Evolutionary conservation across 2,888 invertebrate genomes (phyloP), one percentile per base, ranked within the genome.

Genomic region (Noctuana brunneofusca): DNA sequence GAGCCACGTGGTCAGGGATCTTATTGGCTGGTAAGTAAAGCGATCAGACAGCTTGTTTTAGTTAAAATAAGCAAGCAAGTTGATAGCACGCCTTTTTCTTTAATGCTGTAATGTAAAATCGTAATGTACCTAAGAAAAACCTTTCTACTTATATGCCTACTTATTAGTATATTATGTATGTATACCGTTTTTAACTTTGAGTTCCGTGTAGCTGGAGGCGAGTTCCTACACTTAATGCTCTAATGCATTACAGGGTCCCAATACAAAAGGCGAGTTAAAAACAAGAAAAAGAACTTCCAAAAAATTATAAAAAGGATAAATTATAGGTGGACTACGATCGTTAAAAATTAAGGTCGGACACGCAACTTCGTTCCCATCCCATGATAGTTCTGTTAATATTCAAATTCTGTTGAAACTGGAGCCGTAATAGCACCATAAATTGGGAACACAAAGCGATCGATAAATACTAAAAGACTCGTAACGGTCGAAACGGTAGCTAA

Each of bases 401-500:
- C 76, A 84, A 87, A 86, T 77, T 68, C 71, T 66, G 69, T 70
- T 67, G 74, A 73, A 79, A 77, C 78, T 74, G 81, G 74, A 80
- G 81, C 76, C 78, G 75, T 77, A 84, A 84, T 81, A 69, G 78
- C 83, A 75, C 78, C 79, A 84, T 87, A 89, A 89, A 88, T 88
- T 75, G 76, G 76, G 73, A 54, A 75, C 75, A 87, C 89, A 90
- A 89, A 80, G 75, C 80, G 78, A 87, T 87, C 87, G 83, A 90
- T 89, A 43, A 88, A 87, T 87, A 54, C 49, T 81, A 80, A 72
- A 74, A 76, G 83, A 83, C 79, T 77, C 69, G 74, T 81, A 89
- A 87, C 87, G 85, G 87, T 76, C 73, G 74, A 78, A 86, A 89
- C 90, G 87, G 90, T 87, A 89, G 90, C 89, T 80, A 84, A 86